Base-by-base conservation (phyloP, 2,797 vertebrate species). In the Meda fulgida region DNA sequence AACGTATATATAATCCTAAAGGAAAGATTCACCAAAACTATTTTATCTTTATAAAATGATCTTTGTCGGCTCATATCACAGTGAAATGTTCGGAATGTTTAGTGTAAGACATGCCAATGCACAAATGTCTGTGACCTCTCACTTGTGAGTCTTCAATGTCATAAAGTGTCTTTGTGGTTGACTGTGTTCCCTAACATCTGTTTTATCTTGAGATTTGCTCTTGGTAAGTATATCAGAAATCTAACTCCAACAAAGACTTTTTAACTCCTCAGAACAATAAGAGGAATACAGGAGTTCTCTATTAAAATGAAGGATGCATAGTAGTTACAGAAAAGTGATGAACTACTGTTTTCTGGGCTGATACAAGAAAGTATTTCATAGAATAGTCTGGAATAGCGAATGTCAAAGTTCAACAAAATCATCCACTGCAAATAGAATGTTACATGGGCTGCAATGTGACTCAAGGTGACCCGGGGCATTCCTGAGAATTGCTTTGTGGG, bases 391-490 rank as follows among this genome's bases (percentile, higher is more conserved):
- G 43, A 82, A 55, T 51, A 82, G 19, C 48, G 6, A n/a, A 83
- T 51, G 81, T 66, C 71, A 83, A 76, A 88, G 86, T 78, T 85
- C 89, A 86, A 88, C 72, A 84, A 65, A 43, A 84, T 84, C 48
- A 83, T 89, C 43, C 83, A 86, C 87, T 89, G 89, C 91, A 93
- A 93, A 93, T 92, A 93, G 89, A 65, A 60, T 76, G 90, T 86
- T 87, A 88, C 88, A 26, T 36, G 8, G 40, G 31, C 43, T 76
- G 90, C 80, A 72, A 34, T 88, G 87, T 92, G 91, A 95, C 92
- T 92, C 89, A 31, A 67, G 58, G 80, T 90, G 93, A 94, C 93
- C 93, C 72, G 80, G 14, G 65, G 90, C 93, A 94, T 94, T 91
- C 92, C 93, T 91, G 92, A 93, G 91, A 58, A 38, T 10, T 88